phyloP scores from a whole-genome alignment of 2,888 invertebrate species.

The Endotricha flammealis region DNA sequence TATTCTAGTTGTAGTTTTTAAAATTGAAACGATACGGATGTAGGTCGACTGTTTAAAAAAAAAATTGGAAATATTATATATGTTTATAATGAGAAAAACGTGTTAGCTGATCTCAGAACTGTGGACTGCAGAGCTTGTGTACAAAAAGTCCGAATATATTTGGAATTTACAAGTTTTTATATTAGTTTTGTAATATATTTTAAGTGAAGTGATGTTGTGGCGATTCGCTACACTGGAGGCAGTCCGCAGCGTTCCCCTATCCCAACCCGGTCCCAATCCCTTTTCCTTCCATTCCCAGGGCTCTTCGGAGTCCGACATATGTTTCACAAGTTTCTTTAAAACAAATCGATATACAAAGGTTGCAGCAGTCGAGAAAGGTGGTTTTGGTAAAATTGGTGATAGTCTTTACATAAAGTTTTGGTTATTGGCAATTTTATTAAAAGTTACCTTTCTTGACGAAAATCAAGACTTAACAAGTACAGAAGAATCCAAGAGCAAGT shows the following conservation, averaged over 20 bases:
- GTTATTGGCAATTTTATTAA: background rate
- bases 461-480: no score
- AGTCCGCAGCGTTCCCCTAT: slow-evolving; percentile 56
- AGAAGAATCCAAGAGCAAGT: no score
- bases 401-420: no score
- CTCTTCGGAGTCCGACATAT: slow-evolving; percentile 58
- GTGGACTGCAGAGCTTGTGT: slow-evolving; percentile 69
- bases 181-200: slow-evolving; percentile 75
- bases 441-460: background rate
- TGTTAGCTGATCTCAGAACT: slow-evolving; percentile 72
- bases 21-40: slow-evolving; percentile 65
- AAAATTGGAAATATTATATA: slow-evolving; percentile 65
- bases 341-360: slow-evolving; percentile 7
- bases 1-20: slow-evolving; percentile 66
- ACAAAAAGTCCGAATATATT: slow-evolving; percentile 74
- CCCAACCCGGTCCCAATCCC: slow-evolving; percentile 43
- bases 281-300: slow-evolving; percentile 50
- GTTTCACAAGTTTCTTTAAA: slow-evolving; percentile 37
- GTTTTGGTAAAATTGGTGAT: background rate
- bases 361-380: background rate
- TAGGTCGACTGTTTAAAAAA: slow-evolving; percentile 50
- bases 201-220: slow-evolving; percentile 65
- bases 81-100: slow-evolving; percentile 65
- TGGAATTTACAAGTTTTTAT: slow-evolving; percentile 77
- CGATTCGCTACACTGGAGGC: slow-evolving; percentile 39